phyloP scores from a whole-genome alignment of 1,140 invertebrate species.

The Calliphora vicina region DNA sequence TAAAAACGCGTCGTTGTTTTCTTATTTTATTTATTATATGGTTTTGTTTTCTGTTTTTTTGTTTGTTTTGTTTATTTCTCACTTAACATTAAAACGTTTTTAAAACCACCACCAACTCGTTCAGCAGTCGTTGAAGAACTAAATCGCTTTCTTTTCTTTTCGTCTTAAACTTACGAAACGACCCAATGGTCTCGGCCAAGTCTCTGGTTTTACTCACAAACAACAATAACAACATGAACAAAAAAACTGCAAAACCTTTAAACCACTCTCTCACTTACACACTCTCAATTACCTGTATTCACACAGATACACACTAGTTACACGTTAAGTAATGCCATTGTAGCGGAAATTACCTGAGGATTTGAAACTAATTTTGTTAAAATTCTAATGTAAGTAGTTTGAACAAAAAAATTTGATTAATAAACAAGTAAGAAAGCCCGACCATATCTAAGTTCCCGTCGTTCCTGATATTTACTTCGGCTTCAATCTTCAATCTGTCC shows the following conservation, averaged over 20 bases:
- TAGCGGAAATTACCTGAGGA: not conserved
- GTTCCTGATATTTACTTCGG: too few relatives aligned
- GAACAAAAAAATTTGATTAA: too few relatives aligned
- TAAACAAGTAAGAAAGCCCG: too few relatives aligned
- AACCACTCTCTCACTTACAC: not conserved
- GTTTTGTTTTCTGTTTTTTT: not conserved
- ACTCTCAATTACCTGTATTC: not conserved
- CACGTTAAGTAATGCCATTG: not conserved
- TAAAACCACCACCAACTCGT: not conserved
- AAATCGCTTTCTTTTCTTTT: not conserved
- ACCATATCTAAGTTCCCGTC: too few relatives aligned
- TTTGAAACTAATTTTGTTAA: too few relatives aligned
- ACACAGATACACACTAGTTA: not conserved
- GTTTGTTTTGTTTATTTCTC: not conserved
- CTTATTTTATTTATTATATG: not conserved
- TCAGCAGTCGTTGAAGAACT: slow-evolving; percentile 15
- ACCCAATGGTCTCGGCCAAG: not conserved
- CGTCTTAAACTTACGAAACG: not conserved
- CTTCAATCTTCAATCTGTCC: too few relatives aligned
- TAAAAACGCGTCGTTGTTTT: not conserved
- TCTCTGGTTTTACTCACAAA: not conserved
- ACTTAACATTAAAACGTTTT: not conserved
- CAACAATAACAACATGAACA: not conserved
- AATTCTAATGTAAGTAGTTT: too few relatives aligned
- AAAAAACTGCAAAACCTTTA: not conserved